Percentiles rank a stretch among this genome's conserved stretches.
Evolutionary conservation across 1,140 invertebrate species (phyloP).

Genomic region (Psix sp.): DNA sequence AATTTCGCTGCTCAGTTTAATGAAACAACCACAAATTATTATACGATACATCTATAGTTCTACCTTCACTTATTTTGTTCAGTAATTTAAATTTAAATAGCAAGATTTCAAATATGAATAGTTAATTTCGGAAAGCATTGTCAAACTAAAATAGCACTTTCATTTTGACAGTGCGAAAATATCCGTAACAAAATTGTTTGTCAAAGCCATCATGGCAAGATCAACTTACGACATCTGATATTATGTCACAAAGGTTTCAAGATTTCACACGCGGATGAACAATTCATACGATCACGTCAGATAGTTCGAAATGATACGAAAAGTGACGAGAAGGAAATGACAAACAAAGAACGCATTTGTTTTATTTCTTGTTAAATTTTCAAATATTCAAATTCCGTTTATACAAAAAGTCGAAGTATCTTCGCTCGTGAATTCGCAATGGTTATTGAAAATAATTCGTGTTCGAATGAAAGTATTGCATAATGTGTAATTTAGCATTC

Average conservation of each 20-base stretch:
- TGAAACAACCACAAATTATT: too few species aligned
- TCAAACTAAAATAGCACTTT: background rate
- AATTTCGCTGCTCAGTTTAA: too few species aligned
- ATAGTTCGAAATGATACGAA: slow-evolving; percentile 21
- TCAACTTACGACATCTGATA: slow-evolving; percentile 33
- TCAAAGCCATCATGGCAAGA: slow-evolving; percentile 30
- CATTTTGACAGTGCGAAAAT: background rate
- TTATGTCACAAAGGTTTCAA: slow-evolving; percentile 31
- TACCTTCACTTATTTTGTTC: too few species aligned
- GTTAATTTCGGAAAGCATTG: too few species aligned
- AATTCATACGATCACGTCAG: slow-evolving; percentile 25
- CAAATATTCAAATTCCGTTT: background rate
- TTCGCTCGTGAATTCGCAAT: too few species aligned
- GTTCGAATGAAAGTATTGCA: background rate
- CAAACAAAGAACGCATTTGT: slow-evolving; percentile 13
- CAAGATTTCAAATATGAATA: too few species aligned
- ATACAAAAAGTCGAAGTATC: too few species aligned
- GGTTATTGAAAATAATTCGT: background rate
- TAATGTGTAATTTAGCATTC: slow-evolving; percentile 1
- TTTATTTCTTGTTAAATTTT: background rate
- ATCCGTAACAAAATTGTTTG: slow-evolving; percentile 33
- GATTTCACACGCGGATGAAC: slow-evolving; percentile 30
- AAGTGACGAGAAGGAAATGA: slow-evolving; percentile 22
- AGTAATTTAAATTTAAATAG: too few species aligned
- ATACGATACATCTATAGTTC: too few species aligned